Evolutionary conservation across 2,797 vertebrate species (phyloP).

Genomic region (Discoglossus pictus): DNA sequence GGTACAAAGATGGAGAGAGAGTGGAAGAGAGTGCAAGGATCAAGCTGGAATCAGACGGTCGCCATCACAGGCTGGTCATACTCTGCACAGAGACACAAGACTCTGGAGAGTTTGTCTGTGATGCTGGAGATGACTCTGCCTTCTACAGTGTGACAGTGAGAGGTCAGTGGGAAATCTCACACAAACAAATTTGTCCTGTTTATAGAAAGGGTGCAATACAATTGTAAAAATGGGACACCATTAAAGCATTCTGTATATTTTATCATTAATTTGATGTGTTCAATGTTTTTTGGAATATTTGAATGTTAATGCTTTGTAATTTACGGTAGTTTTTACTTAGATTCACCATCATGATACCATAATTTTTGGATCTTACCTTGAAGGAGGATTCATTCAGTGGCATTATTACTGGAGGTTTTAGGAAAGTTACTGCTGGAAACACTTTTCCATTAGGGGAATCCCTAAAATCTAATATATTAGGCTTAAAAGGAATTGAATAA

Average conservation of each 20-base stretch:
- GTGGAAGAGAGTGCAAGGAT: constrained; percentile 62
- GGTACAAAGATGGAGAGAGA: too few relatives aligned
- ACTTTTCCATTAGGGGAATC: too few relatives aligned
- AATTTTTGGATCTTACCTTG: too few relatives aligned
- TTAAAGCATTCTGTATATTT: not conserved
- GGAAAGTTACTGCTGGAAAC: too few relatives aligned
- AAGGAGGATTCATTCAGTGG: too few relatives aligned
- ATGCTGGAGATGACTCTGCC: constrained; percentile 71
- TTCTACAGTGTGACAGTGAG: constrained; percentile 83
- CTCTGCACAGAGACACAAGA: constrained; percentile 65
- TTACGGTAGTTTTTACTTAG: not conserved
- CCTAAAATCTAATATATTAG: too few relatives aligned
- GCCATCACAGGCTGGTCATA: constrained; percentile 69
- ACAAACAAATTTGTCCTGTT: too few relatives aligned
- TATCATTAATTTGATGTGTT: not conserved
- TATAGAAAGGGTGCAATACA: too few relatives aligned
- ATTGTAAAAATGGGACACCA: too few relatives aligned
- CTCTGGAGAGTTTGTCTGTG: constrained; percentile 78
- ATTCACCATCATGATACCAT: not conserved
- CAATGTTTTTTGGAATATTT: too few relatives aligned
- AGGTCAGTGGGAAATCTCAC: constrained; percentile 63
- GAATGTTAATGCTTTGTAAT: not conserved
- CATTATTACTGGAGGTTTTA: too few relatives aligned
- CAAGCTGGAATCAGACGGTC: constrained; percentile 67
- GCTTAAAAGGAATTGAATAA: too few relatives aligned